A percentile compares a stretch with the other conserved stretches of the same genome.
These are phyloP conservation scores for Trypoxylus dichotomus DNA, from an alignment of 1,140 invertebrate species.

Conservation along the genomic window DNA sequence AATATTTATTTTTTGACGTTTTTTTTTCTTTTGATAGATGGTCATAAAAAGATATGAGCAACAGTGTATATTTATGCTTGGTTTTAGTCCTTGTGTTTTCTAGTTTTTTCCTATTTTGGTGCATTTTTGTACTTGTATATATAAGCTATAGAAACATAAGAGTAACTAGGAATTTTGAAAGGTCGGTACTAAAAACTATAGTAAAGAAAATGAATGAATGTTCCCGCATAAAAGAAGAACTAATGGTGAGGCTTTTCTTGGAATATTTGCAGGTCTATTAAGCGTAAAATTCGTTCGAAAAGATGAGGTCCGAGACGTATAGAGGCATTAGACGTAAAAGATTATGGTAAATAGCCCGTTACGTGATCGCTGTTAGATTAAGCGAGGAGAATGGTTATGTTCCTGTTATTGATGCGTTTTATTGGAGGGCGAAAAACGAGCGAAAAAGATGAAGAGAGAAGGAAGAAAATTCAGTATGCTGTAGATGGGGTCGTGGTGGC, in stretches of 20 bases:
- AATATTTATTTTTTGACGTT: too few species aligned
- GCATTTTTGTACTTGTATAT: too few species aligned
- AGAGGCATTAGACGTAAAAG: background rate
- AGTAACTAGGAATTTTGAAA: too few species aligned
- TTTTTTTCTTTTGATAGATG: too few species aligned
- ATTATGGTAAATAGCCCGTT: constrained; percentile 24
- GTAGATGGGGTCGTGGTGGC: background rate
- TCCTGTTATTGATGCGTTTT: constrained; percentile 26
- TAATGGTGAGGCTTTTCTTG: background rate
- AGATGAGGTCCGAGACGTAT: background rate
- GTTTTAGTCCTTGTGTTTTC: too few species aligned
- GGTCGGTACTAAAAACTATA: too few species aligned
- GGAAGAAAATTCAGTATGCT: background rate
- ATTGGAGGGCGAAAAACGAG: constrained; percentile 13
- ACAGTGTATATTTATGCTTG: too few species aligned
- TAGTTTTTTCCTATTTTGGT: too few species aligned
- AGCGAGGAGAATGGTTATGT: constrained; percentile 19
- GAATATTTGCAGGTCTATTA: background rate
- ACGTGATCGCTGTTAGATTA: constrained; percentile 21
- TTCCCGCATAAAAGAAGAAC: background rate
- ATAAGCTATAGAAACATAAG: too few species aligned
- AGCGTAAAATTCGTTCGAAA: background rate
- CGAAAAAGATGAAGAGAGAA: background rate
- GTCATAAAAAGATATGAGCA: too few species aligned
- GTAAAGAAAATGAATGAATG: too few species aligned